These are phyloP conservation scores for Spatulosminthurus flaviceps DNA, from an alignment of 2,888 invertebrate species.

Conservation along the genomic window DNA sequence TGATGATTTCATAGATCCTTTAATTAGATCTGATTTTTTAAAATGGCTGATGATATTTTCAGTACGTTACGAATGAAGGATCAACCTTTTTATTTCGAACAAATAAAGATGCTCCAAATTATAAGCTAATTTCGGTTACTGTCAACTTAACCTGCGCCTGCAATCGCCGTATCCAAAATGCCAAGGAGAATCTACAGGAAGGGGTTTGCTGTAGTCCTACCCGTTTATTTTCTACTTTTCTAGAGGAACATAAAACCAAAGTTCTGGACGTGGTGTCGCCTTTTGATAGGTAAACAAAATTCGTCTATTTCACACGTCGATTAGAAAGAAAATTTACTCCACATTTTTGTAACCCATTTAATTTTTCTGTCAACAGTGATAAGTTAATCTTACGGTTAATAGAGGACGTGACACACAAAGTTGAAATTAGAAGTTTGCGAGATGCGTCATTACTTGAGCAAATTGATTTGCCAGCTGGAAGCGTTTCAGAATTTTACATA, in stretches of 20 bases:
- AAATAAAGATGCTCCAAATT: conserved; percentile 40
- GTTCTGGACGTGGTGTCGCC: conserved; percentile 23
- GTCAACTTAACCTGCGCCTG: background rate
- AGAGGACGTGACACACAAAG: conserved; percentile 4
- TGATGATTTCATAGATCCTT: too few relatives aligned
- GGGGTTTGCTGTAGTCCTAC: background rate
- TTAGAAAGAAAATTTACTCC: too few relatives aligned
- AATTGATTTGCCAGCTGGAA: conserved; percentile 22
- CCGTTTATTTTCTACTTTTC: conserved; percentile 18
- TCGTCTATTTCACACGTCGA: too few relatives aligned
- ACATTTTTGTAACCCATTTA: background rate
- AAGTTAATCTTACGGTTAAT: background rate
- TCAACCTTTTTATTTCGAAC: conserved; percentile 39
- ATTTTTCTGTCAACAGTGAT: background rate
- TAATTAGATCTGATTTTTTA: too few relatives aligned
- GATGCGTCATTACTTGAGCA: conserved; percentile 15
- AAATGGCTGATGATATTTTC: background rate
- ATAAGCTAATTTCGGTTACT: conserved; percentile 22
- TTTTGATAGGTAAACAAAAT: conserved; percentile 28
- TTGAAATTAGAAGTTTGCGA: conserved; percentile 23
- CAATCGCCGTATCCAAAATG: too few relatives aligned
- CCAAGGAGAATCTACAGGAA: background rate
- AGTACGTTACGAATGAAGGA: conserved; percentile 39
- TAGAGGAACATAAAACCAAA: conserved; percentile 36
- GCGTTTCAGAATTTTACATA: background rate